Conservation (phyloP, 2,113 vertebrate genomes). For the Lethenteron reissneri region DNA sequence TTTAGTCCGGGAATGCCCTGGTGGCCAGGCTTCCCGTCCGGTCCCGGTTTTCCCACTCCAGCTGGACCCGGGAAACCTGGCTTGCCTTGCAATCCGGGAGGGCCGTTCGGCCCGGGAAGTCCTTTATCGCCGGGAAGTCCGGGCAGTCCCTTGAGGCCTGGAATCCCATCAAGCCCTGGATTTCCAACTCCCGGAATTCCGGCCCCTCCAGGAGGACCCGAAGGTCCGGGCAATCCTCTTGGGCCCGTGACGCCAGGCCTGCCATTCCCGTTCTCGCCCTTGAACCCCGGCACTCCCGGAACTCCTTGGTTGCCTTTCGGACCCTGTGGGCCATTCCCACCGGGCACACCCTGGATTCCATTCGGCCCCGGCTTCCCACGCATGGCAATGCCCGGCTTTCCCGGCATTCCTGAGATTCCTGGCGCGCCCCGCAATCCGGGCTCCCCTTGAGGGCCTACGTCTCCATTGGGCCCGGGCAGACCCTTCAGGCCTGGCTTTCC, state of each 20-base stretch:
- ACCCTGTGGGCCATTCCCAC: conserved; percentile 57
- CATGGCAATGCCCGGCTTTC: conserved; percentile 61
- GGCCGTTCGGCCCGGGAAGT: conserved; percentile 33
- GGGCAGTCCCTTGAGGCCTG: conserved; percentile 50
- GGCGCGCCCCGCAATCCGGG: conserved; percentile 52
- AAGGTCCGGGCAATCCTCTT: conserved; percentile 43
- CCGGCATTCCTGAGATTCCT: conserved; percentile 64
- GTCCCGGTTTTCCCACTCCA: conserved; percentile 43
- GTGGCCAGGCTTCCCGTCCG: conserved; percentile 43
- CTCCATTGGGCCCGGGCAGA: conserved; percentile 37
- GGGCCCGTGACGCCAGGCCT: conserved; percentile 47
- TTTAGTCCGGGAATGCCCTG: conserved; percentile 48
- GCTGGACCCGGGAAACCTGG: conserved; percentile 14
- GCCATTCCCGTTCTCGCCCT: conserved; percentile 70
- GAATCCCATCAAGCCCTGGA: conserved; percentile 41
- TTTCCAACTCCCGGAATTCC: conserved; percentile 44
- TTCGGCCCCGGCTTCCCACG: conserved; percentile 76
- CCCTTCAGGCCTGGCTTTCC: conserved; percentile 69
- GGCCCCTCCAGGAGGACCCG: conserved; percentile 36
- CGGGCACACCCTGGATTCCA: conserved; percentile 47
- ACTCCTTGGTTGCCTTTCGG: conserved; percentile 39
- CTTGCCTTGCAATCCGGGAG: conserved; percentile 45
- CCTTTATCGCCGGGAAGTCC: conserved; percentile 45
- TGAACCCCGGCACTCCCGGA: conserved; percentile 53
- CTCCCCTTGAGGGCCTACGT: conserved; percentile 43